A percentile compares a stretch with the other conserved stretches of the same genome.
phyloP scores from a whole-genome alignment of 2,888 invertebrate genomes.

The Hyles lineata region DNA sequence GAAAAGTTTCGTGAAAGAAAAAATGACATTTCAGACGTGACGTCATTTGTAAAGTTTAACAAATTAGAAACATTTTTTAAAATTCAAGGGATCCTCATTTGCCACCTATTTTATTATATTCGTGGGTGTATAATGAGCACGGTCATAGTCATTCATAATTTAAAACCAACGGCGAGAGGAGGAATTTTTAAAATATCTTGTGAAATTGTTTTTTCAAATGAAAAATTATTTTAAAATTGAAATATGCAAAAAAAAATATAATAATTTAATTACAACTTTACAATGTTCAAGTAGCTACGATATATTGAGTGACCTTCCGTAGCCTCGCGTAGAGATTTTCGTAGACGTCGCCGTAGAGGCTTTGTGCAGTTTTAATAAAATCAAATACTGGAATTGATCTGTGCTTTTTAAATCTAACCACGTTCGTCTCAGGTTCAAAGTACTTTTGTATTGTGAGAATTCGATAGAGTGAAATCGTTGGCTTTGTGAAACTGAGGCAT shows the following conservation, averaged over 20 bases:
- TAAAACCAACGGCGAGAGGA: too few relatives aligned
- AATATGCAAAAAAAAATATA: too few relatives aligned
- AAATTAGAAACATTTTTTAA: background rate
- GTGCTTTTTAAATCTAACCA: background rate
- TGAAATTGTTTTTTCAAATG: too few relatives aligned
- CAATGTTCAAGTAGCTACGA: background rate
- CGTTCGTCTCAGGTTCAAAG: background rate
- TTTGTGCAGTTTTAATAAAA: background rate
- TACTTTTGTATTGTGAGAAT: background rate
- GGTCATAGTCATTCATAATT: background rate
- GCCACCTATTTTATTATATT: background rate
- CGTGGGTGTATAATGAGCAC: too few relatives aligned
- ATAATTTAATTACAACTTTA: too few relatives aligned
- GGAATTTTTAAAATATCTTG: too few relatives aligned
- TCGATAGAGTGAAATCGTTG: background rate
- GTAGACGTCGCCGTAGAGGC: constrained; percentile 3
- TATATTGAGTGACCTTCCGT: background rate
- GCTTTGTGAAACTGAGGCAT: too few relatives aligned
- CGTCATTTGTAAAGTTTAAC: background rate
- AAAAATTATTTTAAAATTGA: too few relatives aligned
- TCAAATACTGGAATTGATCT: background rate
- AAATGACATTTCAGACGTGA: background rate
- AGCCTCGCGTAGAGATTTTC: constrained; percentile 13
- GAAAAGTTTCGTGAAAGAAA: background rate
- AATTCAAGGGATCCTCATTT: background rate